Percentiles rank a stretch among this genome's conserved stretches.
Evolutionary conservation across 2,888 invertebrate genomes (phyloP).

Genomic region (Nephrotoma guestfalica): DNA sequence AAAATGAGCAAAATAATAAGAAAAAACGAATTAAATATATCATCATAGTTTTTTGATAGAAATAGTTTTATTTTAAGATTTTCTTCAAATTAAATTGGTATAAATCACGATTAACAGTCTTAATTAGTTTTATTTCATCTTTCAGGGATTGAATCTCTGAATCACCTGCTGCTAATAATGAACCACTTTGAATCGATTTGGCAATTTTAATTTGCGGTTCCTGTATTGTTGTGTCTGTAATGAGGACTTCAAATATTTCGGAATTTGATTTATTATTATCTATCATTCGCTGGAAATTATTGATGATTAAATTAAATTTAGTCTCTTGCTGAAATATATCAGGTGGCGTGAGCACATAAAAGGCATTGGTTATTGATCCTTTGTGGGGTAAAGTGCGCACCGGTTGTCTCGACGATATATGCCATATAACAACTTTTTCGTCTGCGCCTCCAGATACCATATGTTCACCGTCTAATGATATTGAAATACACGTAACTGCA

Average conservation of each 20-base stretch:
- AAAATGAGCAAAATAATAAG: no score
- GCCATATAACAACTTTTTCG: conserved; percentile 64
- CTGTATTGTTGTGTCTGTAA: neutral
- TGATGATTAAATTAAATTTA: conserved; percentile 39
- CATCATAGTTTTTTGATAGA: no score
- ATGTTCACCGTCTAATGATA: conserved; percentile 54
- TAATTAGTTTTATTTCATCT: neutral
- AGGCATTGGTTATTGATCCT: conserved; percentile 58
- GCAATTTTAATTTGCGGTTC: neutral
- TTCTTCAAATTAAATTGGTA: neutral
- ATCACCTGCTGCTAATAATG: neutral
- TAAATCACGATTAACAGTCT: neutral
- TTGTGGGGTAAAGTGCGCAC: conserved; percentile 54
- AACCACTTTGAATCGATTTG: neutral
- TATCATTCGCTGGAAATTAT: conserved; percentile 42
- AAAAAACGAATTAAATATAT: no score
- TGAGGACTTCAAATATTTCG: neutral
- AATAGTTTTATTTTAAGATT: neutral
- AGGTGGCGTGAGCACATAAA: conserved; percentile 43
- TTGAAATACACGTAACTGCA: conserved; percentile 52
- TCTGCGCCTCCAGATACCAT: conserved; percentile 66
- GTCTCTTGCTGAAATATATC: conserved; percentile 45
- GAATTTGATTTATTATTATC: conserved; percentile 23
- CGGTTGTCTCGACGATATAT: conserved; percentile 60
- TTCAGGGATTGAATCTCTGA: neutral